A percentile compares a stretch with the other conserved stretches of the same genome.
These are phyloP conservation scores for Hyperopisus bebe DNA, from an alignment of 2,113 vertebrate species.

Conservation along the genomic window DNA sequence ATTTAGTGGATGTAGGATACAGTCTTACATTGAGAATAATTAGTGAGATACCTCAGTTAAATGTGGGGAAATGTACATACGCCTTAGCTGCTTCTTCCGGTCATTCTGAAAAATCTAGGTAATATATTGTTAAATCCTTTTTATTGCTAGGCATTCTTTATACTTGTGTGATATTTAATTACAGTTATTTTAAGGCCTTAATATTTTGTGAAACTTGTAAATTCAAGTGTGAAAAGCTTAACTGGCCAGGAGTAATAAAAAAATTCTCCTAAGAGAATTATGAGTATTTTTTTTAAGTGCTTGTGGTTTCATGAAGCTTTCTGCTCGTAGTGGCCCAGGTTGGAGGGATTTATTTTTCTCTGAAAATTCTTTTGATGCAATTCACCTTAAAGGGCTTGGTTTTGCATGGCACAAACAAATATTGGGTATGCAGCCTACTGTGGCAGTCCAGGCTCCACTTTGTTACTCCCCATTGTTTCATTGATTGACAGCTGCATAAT, in stretches of 20 bases:
- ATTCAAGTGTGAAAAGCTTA: neutral
- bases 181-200: neutral
- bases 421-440: neutral
- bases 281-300: neutral
- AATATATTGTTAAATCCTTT: neutral
- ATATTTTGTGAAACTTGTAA: slow-evolving; percentile 2
- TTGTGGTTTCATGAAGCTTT: neutral
- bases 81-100: neutral
- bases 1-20: neutral
- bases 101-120: too few species aligned
- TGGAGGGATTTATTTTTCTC: neutral
- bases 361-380: neutral
- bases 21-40: neutral
- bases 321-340: neutral
- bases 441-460: neutral
- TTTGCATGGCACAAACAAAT: neutral
- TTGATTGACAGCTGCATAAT: neutral
- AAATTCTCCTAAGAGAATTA: neutral
- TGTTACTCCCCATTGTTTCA: neutral
- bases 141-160: neutral
- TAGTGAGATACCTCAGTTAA: neutral
- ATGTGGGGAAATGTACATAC: neutral
- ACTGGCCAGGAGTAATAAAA: neutral
- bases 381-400: neutral
- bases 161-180: neutral